Conservation (phyloP, 2,888 invertebrate genomes). For the Monochamus alternatus region DNA sequence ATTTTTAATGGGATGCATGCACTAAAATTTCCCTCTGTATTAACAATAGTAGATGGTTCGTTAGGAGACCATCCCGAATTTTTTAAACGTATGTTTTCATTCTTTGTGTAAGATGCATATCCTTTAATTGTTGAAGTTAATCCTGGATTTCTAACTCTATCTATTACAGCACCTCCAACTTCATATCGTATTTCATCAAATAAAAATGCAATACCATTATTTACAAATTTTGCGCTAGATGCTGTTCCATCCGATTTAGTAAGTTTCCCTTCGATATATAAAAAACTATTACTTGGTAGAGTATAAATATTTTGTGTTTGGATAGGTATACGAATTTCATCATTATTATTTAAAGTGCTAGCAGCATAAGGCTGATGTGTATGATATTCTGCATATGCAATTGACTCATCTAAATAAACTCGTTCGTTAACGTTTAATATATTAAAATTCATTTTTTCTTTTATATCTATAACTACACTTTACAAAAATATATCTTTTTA, state of each 20-base stretch:
- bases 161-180: slow-evolving; percentile 3
- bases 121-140: slow-evolving; percentile 13
- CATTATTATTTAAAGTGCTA: not conserved
- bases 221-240: not conserved
- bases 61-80: slow-evolving; percentile 5
- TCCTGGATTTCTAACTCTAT: slow-evolving; percentile 11
- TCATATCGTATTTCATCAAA: slow-evolving; percentile 21
- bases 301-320: not conserved
- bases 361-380: not conserved
- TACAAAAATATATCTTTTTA: not conserved
- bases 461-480: not conserved
- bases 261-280: slow-evolving; percentile 2
- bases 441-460: no score
- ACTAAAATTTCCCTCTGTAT: not conserved
- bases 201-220: slow-evolving; percentile 6
- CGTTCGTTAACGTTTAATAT: not conserved
- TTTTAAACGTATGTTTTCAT: not conserved
- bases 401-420: not conserved
- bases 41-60: not conserved
- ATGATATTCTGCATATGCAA: not conserved
- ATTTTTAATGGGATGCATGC: not conserved
- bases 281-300: not conserved
- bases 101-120: not conserved
- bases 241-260: not conserved
- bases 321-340: slow-evolving; percentile 4